phyloP scores from a whole-genome alignment of 2,113 vertebrate species.

The Antechinus flavipes region DNA sequence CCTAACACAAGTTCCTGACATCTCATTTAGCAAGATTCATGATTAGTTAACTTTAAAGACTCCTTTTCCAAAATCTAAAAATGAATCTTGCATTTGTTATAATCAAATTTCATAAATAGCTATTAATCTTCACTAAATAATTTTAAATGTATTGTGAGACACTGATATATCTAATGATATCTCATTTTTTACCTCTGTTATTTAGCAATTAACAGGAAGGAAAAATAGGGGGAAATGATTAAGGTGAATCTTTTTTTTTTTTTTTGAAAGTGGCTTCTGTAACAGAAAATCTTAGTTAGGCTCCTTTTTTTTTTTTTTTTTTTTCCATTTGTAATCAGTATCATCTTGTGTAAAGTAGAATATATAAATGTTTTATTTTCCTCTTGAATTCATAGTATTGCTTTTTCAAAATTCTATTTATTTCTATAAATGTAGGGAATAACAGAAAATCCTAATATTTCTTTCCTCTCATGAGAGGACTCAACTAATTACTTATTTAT shows the following conservation, averaged over 20 bases:
- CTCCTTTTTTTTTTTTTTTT: background rate
- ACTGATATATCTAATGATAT: background rate
- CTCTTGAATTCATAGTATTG: slow-evolving; percentile 33
- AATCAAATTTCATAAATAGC: slow-evolving; percentile 21
- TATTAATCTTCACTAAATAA: background rate
- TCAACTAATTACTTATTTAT: slow-evolving; percentile 29
- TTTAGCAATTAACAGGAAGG: slow-evolving; percentile 29
- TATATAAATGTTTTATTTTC: slow-evolving; percentile 36
- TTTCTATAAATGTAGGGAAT: background rate
- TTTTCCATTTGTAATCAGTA: slow-evolving; percentile 6
- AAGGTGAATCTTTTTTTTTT: background rate
- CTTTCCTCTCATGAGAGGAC: background rate
- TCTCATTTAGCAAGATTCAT: slow-evolving; percentile 66
- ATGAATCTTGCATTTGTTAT: slow-evolving; percentile 20
- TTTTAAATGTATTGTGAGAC: background rate
- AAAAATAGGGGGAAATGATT: background rate
- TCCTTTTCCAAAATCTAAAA: slow-evolving; percentile 59
- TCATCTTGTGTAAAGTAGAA: slow-evolving; percentile 31
- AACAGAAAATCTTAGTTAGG: background rate
- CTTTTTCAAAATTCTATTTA: slow-evolving; percentile 38
- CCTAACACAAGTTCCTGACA: slow-evolving; percentile 70
- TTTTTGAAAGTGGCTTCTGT: background rate
- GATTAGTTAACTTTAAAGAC: slow-evolving; percentile 57
- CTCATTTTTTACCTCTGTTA: slow-evolving; percentile 12
- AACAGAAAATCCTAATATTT: slow-evolving; percentile 22